These are phyloP conservation scores for Ranitomeya imitator DNA, from an alignment of 2,113 vertebrate genomes.

Conservation along the genomic window DNA sequence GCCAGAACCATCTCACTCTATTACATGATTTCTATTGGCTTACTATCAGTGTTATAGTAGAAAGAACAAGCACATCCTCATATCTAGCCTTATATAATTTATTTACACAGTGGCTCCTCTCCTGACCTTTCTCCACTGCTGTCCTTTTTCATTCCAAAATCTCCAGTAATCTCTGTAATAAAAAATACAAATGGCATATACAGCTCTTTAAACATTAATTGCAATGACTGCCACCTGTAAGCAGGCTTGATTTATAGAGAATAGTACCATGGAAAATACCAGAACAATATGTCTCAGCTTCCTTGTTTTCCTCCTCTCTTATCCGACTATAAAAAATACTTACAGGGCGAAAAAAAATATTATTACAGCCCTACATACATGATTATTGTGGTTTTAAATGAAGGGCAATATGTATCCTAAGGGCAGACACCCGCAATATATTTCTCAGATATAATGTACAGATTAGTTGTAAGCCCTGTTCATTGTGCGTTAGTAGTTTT, in stretches of 20 bases:
- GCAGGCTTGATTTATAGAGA: slow-evolving; percentile 7
- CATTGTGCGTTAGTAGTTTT: no score
- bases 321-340: neutral
- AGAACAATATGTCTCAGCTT: slow-evolving; percentile 16
- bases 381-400: neutral
- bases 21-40: slow-evolving; percentile 25
- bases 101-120: slow-evolving; percentile 33
- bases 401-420: neutral
- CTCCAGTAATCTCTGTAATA: slow-evolving; percentile 46
- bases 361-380: neutral
- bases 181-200: slow-evolving; percentile 49
- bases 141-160: slow-evolving; percentile 53
- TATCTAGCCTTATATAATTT: slow-evolving; percentile 25
- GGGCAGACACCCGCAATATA: no score
- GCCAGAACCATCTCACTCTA: slow-evolving; percentile 11
- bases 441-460: neutral
- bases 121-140: slow-evolving; percentile 50
- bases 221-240: slow-evolving; percentile 3
- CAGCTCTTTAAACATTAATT: slow-evolving; percentile 49
- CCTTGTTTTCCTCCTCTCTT: neutral
- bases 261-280: neutral
- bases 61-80: slow-evolving; percentile 38
- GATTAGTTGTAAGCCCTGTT: no score
- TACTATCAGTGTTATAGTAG: slow-evolving; percentile 2
- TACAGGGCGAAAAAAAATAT: neutral